Evolutionary conservation across 2,888 invertebrate genomes (phyloP).

Genomic region (Salpingus planirostris): DNA sequence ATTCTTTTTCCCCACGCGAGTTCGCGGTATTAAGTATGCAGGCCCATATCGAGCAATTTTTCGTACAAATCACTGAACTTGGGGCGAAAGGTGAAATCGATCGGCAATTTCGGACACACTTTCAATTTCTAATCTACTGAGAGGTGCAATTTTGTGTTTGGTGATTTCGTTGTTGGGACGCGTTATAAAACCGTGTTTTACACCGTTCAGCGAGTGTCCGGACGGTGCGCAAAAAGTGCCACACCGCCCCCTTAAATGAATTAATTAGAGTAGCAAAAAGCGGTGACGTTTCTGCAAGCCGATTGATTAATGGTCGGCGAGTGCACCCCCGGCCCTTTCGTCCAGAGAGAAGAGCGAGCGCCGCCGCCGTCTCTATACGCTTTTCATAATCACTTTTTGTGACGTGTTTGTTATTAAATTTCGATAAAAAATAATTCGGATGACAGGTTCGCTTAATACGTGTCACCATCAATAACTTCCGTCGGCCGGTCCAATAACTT

Average conservation of each 20-base stretch:
- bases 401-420: constrained; percentile 35
- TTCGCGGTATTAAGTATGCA: too few relatives aligned
- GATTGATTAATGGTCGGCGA: constrained; percentile 2
- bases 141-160: too few relatives aligned
- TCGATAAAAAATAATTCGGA: constrained; percentile 35
- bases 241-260: constrained; percentile 5
- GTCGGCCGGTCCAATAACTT: constrained; percentile 24
- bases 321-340: background rate
- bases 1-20: too few relatives aligned
- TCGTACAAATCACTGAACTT: too few relatives aligned
- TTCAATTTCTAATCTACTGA: too few relatives aligned
- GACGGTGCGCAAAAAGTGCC: too few relatives aligned
- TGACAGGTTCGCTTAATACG: constrained; percentile 37
- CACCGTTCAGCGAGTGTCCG: too few relatives aligned
- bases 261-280: constrained; percentile 5
- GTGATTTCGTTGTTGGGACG: too few relatives aligned
- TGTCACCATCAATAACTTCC: constrained; percentile 39
- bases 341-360: background rate
- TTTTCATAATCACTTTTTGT: constrained; percentile 27
- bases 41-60: too few relatives aligned
- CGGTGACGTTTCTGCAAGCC: background rate
- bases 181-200: too few relatives aligned
- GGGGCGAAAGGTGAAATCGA: too few relatives aligned
- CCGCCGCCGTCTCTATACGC: constrained; percentile 6
- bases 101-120: too few relatives aligned